phyloP scores from a whole-genome alignment of 1,140 invertebrate genomes.

The Heliconius nattereri region DNA sequence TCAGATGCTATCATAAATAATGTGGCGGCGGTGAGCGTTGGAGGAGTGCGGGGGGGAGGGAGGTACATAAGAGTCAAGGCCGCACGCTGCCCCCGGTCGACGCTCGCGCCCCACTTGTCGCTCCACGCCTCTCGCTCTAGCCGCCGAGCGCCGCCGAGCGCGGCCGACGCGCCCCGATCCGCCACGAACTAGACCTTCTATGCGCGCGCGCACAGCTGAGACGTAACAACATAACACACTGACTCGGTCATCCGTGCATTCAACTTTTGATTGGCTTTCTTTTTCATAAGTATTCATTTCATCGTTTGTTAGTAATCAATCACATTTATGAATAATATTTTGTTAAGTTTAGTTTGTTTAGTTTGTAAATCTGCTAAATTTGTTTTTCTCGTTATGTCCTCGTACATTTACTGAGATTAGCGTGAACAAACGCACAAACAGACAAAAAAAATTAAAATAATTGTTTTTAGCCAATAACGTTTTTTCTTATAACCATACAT shows the following conservation, averaged over 20 bases:
- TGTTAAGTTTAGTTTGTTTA: too few species aligned
- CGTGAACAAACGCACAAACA: too few species aligned
- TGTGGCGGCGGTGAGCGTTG: constrained; percentile 67
- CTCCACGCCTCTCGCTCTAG: constrained; percentile 61
- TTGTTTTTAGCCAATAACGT: too few species aligned
- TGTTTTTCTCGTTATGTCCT: too few species aligned
- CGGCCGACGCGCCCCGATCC: constrained; percentile 56
- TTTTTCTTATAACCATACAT: too few species aligned
- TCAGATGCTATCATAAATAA: constrained; percentile 80
- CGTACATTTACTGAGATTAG: too few species aligned
- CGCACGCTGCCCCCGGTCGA: constrained; percentile 85
- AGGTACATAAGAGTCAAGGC: constrained; percentile 84
- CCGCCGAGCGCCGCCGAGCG: constrained; percentile 66
- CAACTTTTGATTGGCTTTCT: constrained; percentile 80
- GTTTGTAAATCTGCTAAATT: too few species aligned
- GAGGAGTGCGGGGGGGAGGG: constrained; percentile 48
- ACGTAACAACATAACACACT: constrained; percentile 80
- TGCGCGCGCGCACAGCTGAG: constrained; percentile 78
- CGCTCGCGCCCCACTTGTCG: constrained; percentile 76
- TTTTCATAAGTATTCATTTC: constrained; percentile 58
- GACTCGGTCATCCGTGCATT: constrained; percentile 81
- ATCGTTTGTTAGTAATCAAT: constrained; percentile 36
- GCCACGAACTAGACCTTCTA: constrained; percentile 78
- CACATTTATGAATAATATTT: constrained; percentile 12
- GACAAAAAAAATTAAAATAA: too few species aligned